Conservation (phyloP, 2,797 vertebrate species). For the Hylomyscus alleni region DNA sequence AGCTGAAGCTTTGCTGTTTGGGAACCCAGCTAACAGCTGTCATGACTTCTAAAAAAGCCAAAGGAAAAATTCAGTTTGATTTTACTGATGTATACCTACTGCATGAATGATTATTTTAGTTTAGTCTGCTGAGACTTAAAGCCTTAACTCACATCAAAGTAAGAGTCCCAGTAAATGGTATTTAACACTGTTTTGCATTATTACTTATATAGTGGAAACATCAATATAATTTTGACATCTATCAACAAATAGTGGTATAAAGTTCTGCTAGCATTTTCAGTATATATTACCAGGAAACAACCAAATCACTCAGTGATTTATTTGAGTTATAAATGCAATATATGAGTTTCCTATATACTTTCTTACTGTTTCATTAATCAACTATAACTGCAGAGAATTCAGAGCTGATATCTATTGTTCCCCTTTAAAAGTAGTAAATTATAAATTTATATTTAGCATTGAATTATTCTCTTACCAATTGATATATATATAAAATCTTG, state of each 20-base stretch:
- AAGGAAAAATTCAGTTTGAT: neutral
- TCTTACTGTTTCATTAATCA: neutral
- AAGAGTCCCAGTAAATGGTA: neutral
- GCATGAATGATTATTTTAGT: neutral
- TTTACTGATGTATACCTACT: neutral
- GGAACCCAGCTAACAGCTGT: neutral
- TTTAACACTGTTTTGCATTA: neutral
- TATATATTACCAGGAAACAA: slow-evolving; percentile 22
- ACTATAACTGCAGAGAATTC: neutral
- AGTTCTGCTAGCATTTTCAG: neutral
- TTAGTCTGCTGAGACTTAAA: neutral
- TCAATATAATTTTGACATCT: slow-evolving; percentile 22
- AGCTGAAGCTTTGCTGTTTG: neutral
- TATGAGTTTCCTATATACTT: neutral
- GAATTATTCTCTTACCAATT: neutral
- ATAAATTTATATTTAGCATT: neutral
- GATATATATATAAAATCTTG: neutral
- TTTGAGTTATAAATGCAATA: neutral
- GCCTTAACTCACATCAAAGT: neutral
- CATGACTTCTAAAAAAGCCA: neutral
- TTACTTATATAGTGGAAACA: slow-evolving; percentile 10
- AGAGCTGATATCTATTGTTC: neutral
- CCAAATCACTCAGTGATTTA: neutral
- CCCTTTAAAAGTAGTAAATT: neutral
- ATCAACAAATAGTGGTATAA: neutral